These are phyloP conservation scores for Coreoperca whiteheadi DNA, from an alignment of 2,113 vertebrate genomes.

Conservation along the genomic window DNA sequence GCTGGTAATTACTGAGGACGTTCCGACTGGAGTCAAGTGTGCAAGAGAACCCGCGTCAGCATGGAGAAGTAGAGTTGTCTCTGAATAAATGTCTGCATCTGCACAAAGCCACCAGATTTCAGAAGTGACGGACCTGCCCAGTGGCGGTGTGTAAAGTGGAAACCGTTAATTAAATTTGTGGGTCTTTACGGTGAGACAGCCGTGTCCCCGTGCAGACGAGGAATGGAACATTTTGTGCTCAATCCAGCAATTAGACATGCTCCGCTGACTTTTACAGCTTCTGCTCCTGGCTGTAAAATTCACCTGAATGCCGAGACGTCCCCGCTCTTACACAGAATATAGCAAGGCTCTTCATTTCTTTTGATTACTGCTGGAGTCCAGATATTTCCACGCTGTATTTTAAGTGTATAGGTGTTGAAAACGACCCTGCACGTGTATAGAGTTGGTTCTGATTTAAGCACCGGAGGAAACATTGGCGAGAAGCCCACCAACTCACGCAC, in stretches of 20 bases:
- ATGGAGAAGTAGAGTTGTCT: not conserved
- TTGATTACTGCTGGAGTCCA: not conserved
- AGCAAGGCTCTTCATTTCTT: constrained; percentile 1
- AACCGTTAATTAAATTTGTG: constrained; percentile 38
- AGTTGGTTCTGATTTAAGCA: not conserved
- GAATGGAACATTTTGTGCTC: constrained; percentile 33
- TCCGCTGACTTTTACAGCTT: constrained; percentile 21
- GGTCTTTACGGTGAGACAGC: constrained; percentile 7
- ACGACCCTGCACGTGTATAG: no score
- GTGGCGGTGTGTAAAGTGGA: constrained; percentile 3
- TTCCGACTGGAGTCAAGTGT: not conserved
- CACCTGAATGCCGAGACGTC: constrained; percentile 25
- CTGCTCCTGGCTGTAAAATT: constrained; percentile 34
- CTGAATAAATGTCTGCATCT: not conserved
- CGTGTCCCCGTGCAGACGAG: constrained; percentile 7
- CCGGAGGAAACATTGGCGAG: not conserved
- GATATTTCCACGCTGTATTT: not conserved
- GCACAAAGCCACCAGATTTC: not conserved
- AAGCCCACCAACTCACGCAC: not conserved
- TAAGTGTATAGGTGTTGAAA: not conserved
- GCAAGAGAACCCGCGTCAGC: not conserved
- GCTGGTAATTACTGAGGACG: not conserved
- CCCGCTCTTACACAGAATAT: not conserved
- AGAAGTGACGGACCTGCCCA: not conserved
- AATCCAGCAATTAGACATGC: constrained; percentile 31